Evolutionary conservation across 2,113 vertebrate species (phyloP).

Genomic region (Malurus elegans): DNA sequence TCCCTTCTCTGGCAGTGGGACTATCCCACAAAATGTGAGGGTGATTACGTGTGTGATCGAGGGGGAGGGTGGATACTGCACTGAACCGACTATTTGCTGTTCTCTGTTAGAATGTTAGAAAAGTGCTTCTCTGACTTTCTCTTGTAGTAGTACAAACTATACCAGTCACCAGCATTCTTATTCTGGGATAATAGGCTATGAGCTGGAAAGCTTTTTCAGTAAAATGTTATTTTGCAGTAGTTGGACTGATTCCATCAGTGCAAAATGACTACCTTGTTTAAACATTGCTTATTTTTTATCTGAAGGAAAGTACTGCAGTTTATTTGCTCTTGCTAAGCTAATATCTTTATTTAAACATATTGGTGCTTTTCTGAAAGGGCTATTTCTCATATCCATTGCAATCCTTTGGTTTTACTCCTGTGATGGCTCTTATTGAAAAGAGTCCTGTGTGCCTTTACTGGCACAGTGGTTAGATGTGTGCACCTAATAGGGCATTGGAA

Average conservation of each 20-base stretch:
- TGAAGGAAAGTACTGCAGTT: neutral
- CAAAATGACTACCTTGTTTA: neutral
- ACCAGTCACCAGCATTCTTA: neutral
- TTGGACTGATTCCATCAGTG: neutral
- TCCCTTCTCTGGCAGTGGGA: neutral
- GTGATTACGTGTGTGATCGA: neutral
- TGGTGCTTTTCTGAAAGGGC: neutral
- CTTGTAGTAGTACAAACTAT: neutral
- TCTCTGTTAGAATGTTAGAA: neutral
- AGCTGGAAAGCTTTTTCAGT: neutral
- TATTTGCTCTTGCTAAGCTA: neutral
- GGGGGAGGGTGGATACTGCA: rapidly evolving
- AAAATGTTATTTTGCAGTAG: neutral
- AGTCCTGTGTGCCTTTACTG: neutral
- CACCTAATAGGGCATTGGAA: neutral
- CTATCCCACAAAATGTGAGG: neutral
- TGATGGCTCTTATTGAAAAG: neutral
- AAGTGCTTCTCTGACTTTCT: neutral
- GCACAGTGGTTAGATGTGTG: neutral
- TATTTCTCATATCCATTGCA: neutral
- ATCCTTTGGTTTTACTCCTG: neutral
- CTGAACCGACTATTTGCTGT: neutral
- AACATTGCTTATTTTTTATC: neutral
- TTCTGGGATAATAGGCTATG: neutral
- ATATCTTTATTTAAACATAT: neutral